Base-by-base conservation (phyloP, 2,113 vertebrate genomes). In the Menidia beryllina region DNA sequence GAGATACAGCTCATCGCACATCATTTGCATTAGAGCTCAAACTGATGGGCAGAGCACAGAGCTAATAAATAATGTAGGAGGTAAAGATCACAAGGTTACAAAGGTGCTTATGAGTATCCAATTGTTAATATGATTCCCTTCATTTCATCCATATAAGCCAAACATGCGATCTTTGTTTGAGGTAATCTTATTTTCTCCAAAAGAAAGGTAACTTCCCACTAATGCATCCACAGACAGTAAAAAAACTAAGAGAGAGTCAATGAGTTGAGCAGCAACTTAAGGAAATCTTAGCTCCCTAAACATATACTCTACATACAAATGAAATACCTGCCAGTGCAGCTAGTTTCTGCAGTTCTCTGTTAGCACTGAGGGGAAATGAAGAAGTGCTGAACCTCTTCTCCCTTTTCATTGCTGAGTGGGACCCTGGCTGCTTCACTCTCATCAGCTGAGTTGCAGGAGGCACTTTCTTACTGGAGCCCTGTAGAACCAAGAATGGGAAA, bases 281-380 rank as follows among this genome's bases (percentile, higher is more conserved):
- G 55, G 39, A 56, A 63, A 34, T n/a, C 7, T 53, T 20, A 52
- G 30, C 20, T 59, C 5, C 20, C 23, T 11, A 49, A 36, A 1
- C 17, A 45, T 15, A 47, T 24, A 24, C 52, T 59, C n/a, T 45
- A 38, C 0, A 56, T 3, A 30, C 36, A 49, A 13, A 25, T 9
- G 66, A 62, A 70, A 54, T 95, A 98, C 97, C 97, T 96, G 95
- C 94, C 36, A 99, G 90, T 60, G 93, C 89, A 4, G 91, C 87
- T 52, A 98, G 94, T 69, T 96, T 96, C 17, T 97, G 96, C 24
- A 99, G 94, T 82, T 99, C 97, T 86, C 96, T 93, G 83, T 95
- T 96, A 85, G 89, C 94, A 88, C 93, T 96, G 87, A 95, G 87
- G n/a, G 92, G 95, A 79, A 97, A 96, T 66, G 93, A 92, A 55